Evolutionary conservation across 2,888 invertebrate genomes (phyloP).

Genomic region (Lymantria monacha): DNA sequence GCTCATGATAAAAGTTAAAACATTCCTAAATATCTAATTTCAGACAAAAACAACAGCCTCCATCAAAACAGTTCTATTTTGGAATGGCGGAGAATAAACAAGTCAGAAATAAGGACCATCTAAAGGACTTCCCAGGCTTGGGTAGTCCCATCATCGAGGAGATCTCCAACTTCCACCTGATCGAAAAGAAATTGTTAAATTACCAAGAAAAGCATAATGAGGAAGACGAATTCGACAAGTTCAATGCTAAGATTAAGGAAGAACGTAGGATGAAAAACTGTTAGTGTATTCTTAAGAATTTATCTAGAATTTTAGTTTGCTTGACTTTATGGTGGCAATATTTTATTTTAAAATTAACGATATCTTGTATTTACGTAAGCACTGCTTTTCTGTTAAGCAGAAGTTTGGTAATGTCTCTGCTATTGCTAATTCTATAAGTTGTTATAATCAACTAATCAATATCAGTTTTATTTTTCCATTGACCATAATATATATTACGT

Average conservation of each 20-base stretch:
- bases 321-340: background rate
- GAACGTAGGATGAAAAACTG: constrained; percentile 65
- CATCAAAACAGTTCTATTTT: constrained; percentile 86
- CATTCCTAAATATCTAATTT: constrained; percentile 11
- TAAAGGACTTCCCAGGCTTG: constrained; percentile 72
- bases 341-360: no score
- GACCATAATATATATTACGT: no score
- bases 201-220: constrained; percentile 56
- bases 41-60: constrained; percentile 56
- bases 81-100: constrained; percentile 86
- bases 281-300: constrained; percentile 35
- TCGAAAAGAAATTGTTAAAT: constrained; percentile 68
- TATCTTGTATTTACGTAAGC: no score
- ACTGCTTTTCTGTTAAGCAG: no score
- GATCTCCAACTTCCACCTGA: constrained; percentile 69
- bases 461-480: no score
- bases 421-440: no score
- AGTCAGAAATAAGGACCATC: constrained; percentile 51
- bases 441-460: no score
- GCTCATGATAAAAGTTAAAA: no score
- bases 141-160: constrained; percentile 75
- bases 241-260: constrained; percentile 64
- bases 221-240: constrained; percentile 68
- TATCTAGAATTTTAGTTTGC: background rate
- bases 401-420: no score